Evolutionary conservation across 2,888 invertebrate species (phyloP), one percentile per base, ranked within the genome.

Genomic region (Lycophotia porphyrea): DNA sequence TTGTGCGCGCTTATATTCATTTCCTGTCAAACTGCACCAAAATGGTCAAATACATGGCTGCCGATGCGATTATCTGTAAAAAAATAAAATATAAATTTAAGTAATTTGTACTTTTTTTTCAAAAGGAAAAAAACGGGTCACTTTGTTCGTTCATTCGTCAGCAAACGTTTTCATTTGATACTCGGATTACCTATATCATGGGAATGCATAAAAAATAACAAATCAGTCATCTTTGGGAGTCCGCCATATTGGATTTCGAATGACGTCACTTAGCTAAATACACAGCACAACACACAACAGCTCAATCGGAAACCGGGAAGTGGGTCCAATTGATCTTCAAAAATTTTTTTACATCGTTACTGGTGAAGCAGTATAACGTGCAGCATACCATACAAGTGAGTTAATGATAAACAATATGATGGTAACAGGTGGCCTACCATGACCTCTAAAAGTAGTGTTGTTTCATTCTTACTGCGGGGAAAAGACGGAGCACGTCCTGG

Each of bases 11-110:
- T 11, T 58, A 49, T 31, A 18, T 74, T 84, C 60, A 84, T 80
- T 88, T 83, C 71, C 88, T 93, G 80, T 95, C 94, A 75, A 95
- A 94, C 83, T 95, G 95, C 5, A 95, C 94, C 58, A 95, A 84
- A 70, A 95, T 95, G 52, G 94, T 93, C 55, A 95, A 81, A 85
- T 95, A 96, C 93, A 94, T 95, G 18, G 92, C 91, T n/a, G 93
- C 92, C 2, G 95, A 93, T 39, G 94, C 90, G 47, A 94, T 81
- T 69, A 94, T 91, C 95, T 96, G 94, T 80, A 93, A 94, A 79
- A 69, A 82, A 74, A 24, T 1, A 69, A 80, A 49, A 77, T 15
- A 21, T 7, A 34, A 18, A 2, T 55, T 4, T 52, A 11, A n/a
- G n/a, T 52, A n/a, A 52, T 13, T 52, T n/a, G n/a, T 13, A 52